Evolutionary conservation across 2,888 invertebrate genomes (phyloP), one percentile per base, ranked within the genome.

Genomic region (Cylloceria caligata): DNA sequence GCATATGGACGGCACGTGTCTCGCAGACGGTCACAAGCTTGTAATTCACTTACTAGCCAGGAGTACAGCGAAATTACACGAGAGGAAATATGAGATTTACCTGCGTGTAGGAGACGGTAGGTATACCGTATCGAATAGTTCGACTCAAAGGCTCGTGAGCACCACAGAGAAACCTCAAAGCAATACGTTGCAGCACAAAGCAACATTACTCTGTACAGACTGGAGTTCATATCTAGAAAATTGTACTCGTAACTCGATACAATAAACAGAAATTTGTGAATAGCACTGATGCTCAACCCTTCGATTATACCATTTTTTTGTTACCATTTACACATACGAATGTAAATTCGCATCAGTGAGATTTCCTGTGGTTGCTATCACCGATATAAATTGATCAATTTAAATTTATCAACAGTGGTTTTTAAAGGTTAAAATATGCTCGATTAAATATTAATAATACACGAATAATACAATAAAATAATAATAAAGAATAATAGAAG

Each of bases 1-100:
- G 39, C 90, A 89, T 86, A 88, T 89, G 90, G 87, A 71, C 77
- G 87, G 86, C 90, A 89, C 88, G 88, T 90, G 90, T 89, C 86
- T 72, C 76, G 75, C 88, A 83, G 68, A 68, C 68, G 34, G 57
- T 3, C 52, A 11, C n/a, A 60, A 57, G 52, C 57, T 36, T 55
- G 45, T 79, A 79, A 81, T 76, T 62, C 62, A 39, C 64, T 76
- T 79, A 83, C 30, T n/a, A n/a, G 21, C 39, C 13, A 21, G n/a
- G 3, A 27, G 30, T 47, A 60, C 55, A 80, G 55, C 36, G 47
- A 55, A 67, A 47, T 72, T 75, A 47, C 55, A n/a, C 52, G 34
- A 24, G 24, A 16, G 13, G 39, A 24, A 34, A 60, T 36, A 60
- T 60, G 16, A 60, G 16, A 36, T 34, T 19, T 60, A 60, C 60